A percentile compares a stretch with the other conserved stretches of the same genome.
phyloP scores from a whole-genome alignment of 1,140 invertebrate species.

The Macrotrachela quadricornifera region DNA sequence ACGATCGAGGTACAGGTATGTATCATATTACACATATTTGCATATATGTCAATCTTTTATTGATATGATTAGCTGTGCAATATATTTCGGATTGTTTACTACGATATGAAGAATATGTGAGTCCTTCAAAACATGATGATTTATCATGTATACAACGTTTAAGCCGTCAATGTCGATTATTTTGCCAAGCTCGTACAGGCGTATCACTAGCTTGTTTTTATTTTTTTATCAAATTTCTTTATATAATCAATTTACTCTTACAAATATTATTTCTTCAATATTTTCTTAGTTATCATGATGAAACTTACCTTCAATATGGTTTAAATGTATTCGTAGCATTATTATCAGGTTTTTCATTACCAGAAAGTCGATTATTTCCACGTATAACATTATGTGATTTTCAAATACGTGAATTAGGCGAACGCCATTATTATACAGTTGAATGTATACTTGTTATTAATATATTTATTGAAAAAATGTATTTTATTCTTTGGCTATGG shows the following conservation, averaged over 20 bases:
- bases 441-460: slow-evolving; percentile 26
- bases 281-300: neutral
- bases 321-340: no score
- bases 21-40: neutral
- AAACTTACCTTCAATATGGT: slow-evolving; percentile 11
- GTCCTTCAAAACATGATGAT: no score
- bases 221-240: slow-evolving; percentile 28
- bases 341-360: neutral
- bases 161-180: no score
- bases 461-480: slow-evolving; percentile 29
- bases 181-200: slow-evolving; percentile 17
- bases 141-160: no score
- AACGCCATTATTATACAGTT: slow-evolving; percentile 10
- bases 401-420: slow-evolving; percentile 5
- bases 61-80: no score
- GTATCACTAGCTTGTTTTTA: slow-evolving; percentile 30
- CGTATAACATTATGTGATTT: slow-evolving; percentile 8
- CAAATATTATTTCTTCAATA: slow-evolving; percentile 28
- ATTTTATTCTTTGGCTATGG: slow-evolving; percentile 30
- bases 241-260: slow-evolving; percentile 29
- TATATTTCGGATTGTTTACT: no score
- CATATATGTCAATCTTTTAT: no score
- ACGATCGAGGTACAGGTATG: slow-evolving; percentile 6
- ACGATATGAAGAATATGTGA: no score
- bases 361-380: slow-evolving; percentile 5